phyloP scores from a whole-genome alignment of 2,888 invertebrate genomes.

The Caenorhabditis panamensis region DNA sequence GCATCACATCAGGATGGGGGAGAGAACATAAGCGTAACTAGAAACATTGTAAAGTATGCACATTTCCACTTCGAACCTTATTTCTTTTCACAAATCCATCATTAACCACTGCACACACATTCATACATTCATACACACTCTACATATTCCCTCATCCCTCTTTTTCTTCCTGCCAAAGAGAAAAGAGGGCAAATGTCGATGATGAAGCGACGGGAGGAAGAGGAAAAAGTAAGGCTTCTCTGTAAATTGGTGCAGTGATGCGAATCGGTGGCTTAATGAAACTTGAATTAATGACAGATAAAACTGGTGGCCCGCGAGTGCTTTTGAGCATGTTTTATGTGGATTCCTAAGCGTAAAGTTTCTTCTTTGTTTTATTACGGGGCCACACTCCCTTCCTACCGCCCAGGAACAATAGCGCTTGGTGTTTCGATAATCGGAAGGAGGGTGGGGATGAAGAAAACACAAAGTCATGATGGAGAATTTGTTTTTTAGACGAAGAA shows the following conservation, averaged over 20 bases:
- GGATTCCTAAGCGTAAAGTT: slow-evolving; percentile 39
- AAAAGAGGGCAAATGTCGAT: slow-evolving; percentile 38
- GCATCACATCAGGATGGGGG: not conserved
- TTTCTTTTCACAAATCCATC: slow-evolving; percentile 26
- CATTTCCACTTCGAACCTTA: slow-evolving; percentile 6
- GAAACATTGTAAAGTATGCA: not conserved
- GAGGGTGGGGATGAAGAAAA: too few relatives aligned
- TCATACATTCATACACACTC: slow-evolving; percentile 6
- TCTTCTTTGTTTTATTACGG: slow-evolving; percentile 40
- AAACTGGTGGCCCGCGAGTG: slow-evolving; percentile 50
- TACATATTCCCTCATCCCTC: not conserved
- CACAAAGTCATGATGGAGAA: too few relatives aligned
- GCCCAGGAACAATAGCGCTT: slow-evolving; percentile 27
- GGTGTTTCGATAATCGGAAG: not conserved
- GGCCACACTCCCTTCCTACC: not conserved
- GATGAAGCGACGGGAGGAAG: slow-evolving; percentile 29
- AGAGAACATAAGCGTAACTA: not conserved
- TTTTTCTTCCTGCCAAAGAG: not conserved
- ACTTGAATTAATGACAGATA: slow-evolving; percentile 61
- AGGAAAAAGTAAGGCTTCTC: slow-evolving; percentile 22
- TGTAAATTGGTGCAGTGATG: slow-evolving; percentile 58
- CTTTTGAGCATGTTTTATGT: slow-evolving; percentile 53
- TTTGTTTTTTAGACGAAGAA: too few relatives aligned
- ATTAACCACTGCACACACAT: slow-evolving; percentile 26
- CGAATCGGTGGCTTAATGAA: slow-evolving; percentile 60